Evolutionary conservation across 2,888 invertebrate genomes (phyloP).

Genomic region (Cristatella mucedo): DNA sequence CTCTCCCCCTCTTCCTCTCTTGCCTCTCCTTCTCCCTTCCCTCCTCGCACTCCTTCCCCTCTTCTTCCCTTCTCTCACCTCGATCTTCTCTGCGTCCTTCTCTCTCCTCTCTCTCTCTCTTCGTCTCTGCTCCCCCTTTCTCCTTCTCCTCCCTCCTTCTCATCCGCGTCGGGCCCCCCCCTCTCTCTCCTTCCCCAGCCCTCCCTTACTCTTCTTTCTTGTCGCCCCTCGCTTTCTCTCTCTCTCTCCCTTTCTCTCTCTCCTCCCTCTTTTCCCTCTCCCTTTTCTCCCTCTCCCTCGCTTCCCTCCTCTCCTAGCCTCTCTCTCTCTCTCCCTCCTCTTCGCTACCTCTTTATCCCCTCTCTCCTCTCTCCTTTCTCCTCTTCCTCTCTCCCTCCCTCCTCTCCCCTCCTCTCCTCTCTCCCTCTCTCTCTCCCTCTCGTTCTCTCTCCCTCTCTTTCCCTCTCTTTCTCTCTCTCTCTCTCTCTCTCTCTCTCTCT

Average conservation of each 20-base stretch:
- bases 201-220: neutral
- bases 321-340: constrained; percentile 5
- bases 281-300: neutral
- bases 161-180: neutral
- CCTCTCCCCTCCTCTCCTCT: neutral
- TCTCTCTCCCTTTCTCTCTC: neutral
- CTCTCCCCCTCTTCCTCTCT: neutral
- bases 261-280: neutral
- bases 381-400: constrained; percentile 5
- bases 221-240: constrained; percentile 5
- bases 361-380: neutral
- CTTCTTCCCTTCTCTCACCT: neutral
- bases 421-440: constrained; percentile 4
- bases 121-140: no score
- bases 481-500: constrained; percentile 3
- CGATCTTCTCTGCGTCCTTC: neutral
- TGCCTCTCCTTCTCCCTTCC: neutral
- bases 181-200: neutral
- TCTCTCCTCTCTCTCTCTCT: constrained; percentile 1
- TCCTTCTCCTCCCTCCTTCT: neutral
- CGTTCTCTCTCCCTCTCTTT: constrained; percentile 2
- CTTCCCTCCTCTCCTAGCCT: neutral
- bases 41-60: neutral
- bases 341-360: constrained; percentile 1
- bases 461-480: constrained; percentile 4